Percentiles rank a stretch among this genome's conserved stretches.
Evolutionary conservation across 2,797 vertebrate genomes (phyloP).

Genomic region (Philypnodon macrostomus): DNA sequence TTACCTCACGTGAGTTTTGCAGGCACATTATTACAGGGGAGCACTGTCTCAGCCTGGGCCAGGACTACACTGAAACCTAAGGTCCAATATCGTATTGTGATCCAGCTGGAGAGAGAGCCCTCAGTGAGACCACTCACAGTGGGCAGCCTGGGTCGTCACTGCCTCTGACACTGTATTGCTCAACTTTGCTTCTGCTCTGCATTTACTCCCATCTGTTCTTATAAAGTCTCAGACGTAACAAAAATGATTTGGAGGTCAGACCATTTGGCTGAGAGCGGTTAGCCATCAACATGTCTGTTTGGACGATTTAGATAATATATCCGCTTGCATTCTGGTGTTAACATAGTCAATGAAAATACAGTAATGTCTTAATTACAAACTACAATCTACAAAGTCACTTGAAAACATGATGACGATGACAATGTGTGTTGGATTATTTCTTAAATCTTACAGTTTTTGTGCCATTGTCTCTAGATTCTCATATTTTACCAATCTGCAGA

Average conservation of each 20-base stretch:
- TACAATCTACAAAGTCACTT: slow-evolving; percentile 42
- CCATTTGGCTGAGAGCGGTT: slow-evolving; percentile 26
- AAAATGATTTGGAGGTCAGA: slow-evolving; percentile 45
- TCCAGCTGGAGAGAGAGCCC: slow-evolving; percentile 78
- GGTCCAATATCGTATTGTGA: slow-evolving; percentile 66
- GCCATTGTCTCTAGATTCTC: slow-evolving; percentile 42
- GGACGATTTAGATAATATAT: slow-evolving; percentile 37
- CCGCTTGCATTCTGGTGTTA: slow-evolving; percentile 28
- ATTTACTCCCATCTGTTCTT: slow-evolving; percentile 20
- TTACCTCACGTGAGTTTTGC: slow-evolving; percentile 67
- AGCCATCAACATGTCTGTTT: slow-evolving; percentile 28
- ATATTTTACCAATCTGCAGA: slow-evolving; percentile 26
- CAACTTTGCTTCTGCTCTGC: slow-evolving; percentile 36
- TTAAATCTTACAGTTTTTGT: slow-evolving; percentile 39
- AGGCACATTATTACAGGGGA: slow-evolving; percentile 57
- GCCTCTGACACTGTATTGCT: slow-evolving; percentile 63
- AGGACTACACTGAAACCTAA: slow-evolving; percentile 69
- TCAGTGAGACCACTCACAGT: slow-evolving; percentile 62
- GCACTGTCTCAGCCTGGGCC: slow-evolving; percentile 54
- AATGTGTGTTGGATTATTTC: slow-evolving; percentile 30
- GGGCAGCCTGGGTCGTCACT: slow-evolving; percentile 58
- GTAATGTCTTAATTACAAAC: slow-evolving; percentile 33
- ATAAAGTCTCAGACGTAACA: slow-evolving; percentile 27
- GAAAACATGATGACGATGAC: slow-evolving; percentile 42
- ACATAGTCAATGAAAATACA: slow-evolving; percentile 31